Conservation (phyloP, 2,113 vertebrate genomes). For the Periophthalmodon schlosseri region DNA sequence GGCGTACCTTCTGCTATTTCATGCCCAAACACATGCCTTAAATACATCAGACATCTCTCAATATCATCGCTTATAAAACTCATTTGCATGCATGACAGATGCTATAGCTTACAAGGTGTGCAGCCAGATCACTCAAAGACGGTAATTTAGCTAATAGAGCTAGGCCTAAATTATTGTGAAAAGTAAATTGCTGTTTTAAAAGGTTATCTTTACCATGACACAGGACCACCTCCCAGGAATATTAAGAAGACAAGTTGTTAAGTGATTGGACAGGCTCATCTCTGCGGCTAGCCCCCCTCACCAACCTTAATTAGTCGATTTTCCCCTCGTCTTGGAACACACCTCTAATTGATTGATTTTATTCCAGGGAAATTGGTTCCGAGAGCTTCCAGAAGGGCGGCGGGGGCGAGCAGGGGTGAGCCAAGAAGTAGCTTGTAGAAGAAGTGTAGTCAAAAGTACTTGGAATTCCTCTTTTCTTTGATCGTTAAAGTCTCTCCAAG, state of each 20-base stretch:
- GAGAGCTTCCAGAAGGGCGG: constrained; percentile 17
- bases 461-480: constrained; percentile 13
- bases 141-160: constrained; percentile 61
- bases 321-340: constrained; percentile 38
- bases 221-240: constrained; percentile 51
- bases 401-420: constrained; percentile 24
- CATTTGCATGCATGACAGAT: constrained; percentile 30
- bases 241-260: constrained; percentile 65
- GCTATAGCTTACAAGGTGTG: constrained; percentile 7
- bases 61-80: constrained; percentile 20
- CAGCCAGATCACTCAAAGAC: constrained; percentile 43
- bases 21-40: background rate
- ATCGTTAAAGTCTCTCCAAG: constrained; percentile 9
- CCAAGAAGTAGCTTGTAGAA: constrained; percentile 8
- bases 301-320: constrained; percentile 64
- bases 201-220: constrained; percentile 66
- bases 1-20: background rate
- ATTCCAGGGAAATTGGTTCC: constrained; percentile 47
- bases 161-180: constrained; percentile 56
- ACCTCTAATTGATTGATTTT: constrained; percentile 63
- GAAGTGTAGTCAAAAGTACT: background rate
- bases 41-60: constrained; percentile 10
- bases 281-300: constrained; percentile 44
- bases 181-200: constrained; percentile 68
- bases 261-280: constrained; percentile 66